Percentiles rank a stretch among this genome's conserved stretches.
These are phyloP conservation scores for Parthenolecanium corni DNA, from an alignment of 2,888 invertebrate genomes.

Conservation along the genomic window DNA sequence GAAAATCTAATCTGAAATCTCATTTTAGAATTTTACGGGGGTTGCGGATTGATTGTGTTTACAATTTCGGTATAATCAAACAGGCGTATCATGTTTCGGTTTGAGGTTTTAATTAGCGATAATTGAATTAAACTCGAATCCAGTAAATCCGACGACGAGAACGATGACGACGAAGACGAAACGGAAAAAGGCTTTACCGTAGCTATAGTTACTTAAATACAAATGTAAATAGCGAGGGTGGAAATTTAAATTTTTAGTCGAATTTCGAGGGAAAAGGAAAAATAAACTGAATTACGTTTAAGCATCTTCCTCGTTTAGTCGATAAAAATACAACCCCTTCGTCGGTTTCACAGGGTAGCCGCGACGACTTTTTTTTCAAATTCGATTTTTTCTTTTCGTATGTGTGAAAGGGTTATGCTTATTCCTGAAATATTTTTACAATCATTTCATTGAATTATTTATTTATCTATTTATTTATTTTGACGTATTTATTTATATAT, in stretches of 20 bases:
- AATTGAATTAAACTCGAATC: slow-evolving; percentile 18
- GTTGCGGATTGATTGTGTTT: background rate
- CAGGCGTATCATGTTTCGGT: slow-evolving; percentile 27
- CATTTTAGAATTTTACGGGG: background rate
- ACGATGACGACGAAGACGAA: no score
- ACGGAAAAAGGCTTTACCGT: background rate
- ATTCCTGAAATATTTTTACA: no score
- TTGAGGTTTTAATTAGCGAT: slow-evolving; percentile 27
- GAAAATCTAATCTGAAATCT: background rate
- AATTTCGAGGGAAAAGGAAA: slow-evolving; percentile 7
- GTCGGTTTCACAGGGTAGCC: no score
- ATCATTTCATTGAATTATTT: no score
- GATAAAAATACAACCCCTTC: no score
- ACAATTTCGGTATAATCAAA: slow-evolving; percentile 10
- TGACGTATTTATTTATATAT: no score
- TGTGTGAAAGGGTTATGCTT: no score
- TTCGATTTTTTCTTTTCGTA: no score
- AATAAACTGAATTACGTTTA: slow-evolving; percentile 17
- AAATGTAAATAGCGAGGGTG: slow-evolving; percentile 20
- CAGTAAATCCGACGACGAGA: background rate
- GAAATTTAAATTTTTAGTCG: slow-evolving; percentile 10
- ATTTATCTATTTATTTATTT: no score
- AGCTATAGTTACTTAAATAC: background rate
- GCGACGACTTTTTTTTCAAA: no score
- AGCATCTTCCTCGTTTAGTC: background rate